Percentiles rank a stretch among this genome's conserved stretches.
These are phyloP conservation scores for Rhinophrynus dorsalis DNA, from an alignment of 2,797 vertebrate genomes.

Conservation along the genomic window DNA sequence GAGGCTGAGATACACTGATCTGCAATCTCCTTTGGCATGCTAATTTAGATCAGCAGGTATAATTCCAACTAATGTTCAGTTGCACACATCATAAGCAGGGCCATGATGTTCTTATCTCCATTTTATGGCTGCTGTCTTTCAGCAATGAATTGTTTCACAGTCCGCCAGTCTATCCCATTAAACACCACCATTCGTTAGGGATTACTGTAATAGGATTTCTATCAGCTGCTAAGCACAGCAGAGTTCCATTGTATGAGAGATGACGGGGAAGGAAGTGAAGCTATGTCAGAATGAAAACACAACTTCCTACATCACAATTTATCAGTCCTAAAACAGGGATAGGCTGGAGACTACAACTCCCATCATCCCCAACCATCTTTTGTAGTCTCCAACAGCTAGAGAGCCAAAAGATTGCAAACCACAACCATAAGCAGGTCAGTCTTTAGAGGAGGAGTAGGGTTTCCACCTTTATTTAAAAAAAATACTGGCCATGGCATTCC, in stretches of 20 bases:
- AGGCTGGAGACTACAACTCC: no score
- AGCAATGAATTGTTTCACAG: slow-evolving; percentile 32
- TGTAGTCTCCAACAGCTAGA: no score
- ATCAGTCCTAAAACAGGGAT: no score
- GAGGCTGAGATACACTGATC: no score
- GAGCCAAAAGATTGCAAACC: no score
- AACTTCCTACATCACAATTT: no score
- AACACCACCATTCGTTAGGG: slow-evolving; percentile 44
- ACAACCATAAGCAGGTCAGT: neutral
- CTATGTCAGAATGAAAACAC: neutral
- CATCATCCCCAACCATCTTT: no score
- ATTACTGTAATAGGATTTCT: slow-evolving; percentile 46
- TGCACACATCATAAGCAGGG: neutral
- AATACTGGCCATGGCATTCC: no score
- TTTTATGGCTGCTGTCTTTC: neutral
- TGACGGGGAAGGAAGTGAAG: neutral
- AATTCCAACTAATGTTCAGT: neutral
- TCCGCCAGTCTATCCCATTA: slow-evolving; percentile 31
- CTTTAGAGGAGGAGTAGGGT: neutral
- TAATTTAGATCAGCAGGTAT: neutral
- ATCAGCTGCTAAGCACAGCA: slow-evolving; percentile 21
- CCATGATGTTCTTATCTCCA: slow-evolving; percentile 4
- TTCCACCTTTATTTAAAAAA: no score
- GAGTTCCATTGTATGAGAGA: slow-evolving; percentile 15
- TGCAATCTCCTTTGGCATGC: neutral